Evolutionary conservation across 2,113 vertebrate genomes (phyloP), one percentile per base, ranked within the genome.

Genomic region (Salvelinus alpinus): DNA sequence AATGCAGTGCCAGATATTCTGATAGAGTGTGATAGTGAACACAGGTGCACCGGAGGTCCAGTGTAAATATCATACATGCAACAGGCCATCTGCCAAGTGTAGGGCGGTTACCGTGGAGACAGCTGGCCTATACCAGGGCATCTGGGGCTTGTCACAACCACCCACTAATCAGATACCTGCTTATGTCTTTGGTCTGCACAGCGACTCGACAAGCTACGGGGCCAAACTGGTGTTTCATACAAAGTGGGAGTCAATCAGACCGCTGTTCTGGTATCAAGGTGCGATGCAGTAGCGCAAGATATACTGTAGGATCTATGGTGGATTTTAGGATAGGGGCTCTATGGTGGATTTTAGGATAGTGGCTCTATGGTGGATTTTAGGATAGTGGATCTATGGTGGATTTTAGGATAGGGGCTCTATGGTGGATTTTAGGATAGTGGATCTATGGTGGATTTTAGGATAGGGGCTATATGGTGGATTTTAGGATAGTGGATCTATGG

Each of bases 91-190:
- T 16, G 38, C n/a, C 22, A 34, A 70, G 44, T 44, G 68, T 18
- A 48, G 25, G 64, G 18, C 59, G 7, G 44, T 73, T 70, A 24
- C 76, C 38, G 6, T 47, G 64, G 81, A 82, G 80, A 80, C 82
- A 82, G 76, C 64, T 82, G 82, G 78, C 85, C 81, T 80, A 71
- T 82, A 76, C 83, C 80, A 82, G 77, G 77, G 87, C 90, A 91
- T 91, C 88, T 90, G 88, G 64, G 80, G 70, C 78, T 78, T 69
- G 79, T 83, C 77, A 78, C 70, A 44, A 44, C 38, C 9, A 77
- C 83, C 85, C 84, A 82, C 84, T 82, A 83, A 89, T 85, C 86
- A 85, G 84, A 85, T 80, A 76, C 80, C 84, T 79, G 79, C 80
- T 84, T 80, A 85, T 82, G 85, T 84, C 83, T 89, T 89, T 85